These are phyloP conservation scores for Rhabdornis inornatus DNA, from an alignment of 2,113 vertebrate genomes.

Conservation along the genomic window DNA sequence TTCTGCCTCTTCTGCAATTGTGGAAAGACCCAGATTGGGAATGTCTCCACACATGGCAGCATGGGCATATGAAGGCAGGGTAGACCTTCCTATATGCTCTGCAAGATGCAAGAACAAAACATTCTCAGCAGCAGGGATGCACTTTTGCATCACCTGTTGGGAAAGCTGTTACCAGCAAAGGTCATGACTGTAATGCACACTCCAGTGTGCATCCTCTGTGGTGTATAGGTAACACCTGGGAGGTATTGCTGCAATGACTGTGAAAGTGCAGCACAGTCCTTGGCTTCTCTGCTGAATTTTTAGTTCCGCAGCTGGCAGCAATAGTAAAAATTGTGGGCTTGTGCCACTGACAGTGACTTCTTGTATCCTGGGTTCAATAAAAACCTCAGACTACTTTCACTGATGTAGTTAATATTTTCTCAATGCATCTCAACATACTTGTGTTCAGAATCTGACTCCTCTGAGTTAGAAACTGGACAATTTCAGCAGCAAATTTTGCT, in stretches of 20 bases:
- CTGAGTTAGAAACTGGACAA: not conserved
- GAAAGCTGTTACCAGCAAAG: not conserved
- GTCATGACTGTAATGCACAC: rapidly evolving
- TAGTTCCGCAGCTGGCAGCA: not conserved
- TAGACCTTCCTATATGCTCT: not conserved
- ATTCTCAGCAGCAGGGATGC: not conserved
- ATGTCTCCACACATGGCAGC: not conserved
- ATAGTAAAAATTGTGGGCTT: not conserved
- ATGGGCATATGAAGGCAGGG: not conserved
- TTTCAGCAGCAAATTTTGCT: not conserved
- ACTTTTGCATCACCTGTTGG: not conserved
- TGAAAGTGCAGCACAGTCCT: rapidly evolving
- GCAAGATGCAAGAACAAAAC: not conserved
- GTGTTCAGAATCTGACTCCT: not conserved
- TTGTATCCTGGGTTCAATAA: not conserved
- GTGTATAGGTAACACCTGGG: not conserved
- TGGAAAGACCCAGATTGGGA: not conserved
- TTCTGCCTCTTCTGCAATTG: not conserved
- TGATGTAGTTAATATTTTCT: not conserved
- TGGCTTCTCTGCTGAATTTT: not conserved
- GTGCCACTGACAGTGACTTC: not conserved
- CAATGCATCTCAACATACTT: rapidly evolving
- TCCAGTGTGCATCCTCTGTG: not conserved
- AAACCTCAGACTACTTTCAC: not conserved
- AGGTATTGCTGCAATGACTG: not conserved